Evolutionary conservation across 35 echinoderm and acorn worm species (phyloP).

Genomic region (Chiridota heheva): DNA sequence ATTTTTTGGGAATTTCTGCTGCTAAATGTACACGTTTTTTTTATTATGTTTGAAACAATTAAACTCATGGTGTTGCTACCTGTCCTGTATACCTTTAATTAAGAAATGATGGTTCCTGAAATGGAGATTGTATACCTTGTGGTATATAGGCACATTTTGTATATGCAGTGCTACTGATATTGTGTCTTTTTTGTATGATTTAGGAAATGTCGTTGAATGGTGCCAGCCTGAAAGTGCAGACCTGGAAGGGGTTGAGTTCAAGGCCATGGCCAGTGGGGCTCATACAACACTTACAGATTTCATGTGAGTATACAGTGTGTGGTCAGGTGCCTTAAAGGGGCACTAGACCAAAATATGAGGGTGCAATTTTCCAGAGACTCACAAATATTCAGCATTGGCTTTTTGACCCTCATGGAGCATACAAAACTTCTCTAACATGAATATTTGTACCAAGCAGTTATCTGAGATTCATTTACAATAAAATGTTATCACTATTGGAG

Average conservation of each 20-base stretch:
- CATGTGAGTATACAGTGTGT: slow-evolving; percentile 61
- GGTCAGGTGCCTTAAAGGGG: background rate
- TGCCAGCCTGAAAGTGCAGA: slow-evolving; percentile 79
- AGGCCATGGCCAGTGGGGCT: slow-evolving; percentile 92
- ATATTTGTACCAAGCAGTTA: background rate
- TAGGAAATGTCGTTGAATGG: slow-evolving; percentile 96
- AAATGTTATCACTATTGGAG: background rate
- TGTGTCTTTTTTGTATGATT: too few species aligned
- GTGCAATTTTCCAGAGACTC: background rate
- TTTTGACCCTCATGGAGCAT: background rate
- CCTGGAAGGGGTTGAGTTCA: slow-evolving; percentile 94
- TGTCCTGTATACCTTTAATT: too few species aligned
- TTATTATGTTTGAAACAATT: too few species aligned
- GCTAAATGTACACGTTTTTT: too few species aligned
- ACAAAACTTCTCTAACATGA: background rate
- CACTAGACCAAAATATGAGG: background rate
- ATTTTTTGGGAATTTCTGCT: too few species aligned
- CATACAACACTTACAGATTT: slow-evolving; percentile 89
- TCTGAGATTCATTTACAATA: background rate
- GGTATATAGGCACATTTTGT: too few species aligned
- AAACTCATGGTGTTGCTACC: too few species aligned
- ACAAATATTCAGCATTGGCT: background rate
- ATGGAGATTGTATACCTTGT: too few species aligned
- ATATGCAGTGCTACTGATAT: too few species aligned
- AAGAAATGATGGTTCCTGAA: too few species aligned